Base-by-base conservation (phyloP, 2,888 invertebrate genomes). In the Lepidocyrtinus sp. region DNA sequence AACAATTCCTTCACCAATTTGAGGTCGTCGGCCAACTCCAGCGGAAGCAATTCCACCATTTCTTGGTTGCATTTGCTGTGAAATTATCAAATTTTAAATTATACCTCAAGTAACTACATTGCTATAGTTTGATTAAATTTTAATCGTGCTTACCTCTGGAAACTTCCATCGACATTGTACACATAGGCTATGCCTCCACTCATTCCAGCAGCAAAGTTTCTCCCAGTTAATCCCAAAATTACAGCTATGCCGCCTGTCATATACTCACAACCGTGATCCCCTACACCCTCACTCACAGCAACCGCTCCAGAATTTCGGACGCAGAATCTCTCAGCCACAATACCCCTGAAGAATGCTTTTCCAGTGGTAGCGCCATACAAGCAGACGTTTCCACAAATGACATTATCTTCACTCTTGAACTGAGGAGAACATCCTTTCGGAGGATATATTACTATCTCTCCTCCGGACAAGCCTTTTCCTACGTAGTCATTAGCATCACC, bases 181-280 rank as follows among this genome's bases (percentile, higher is more conserved):
- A 99, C 95, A 88, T 96, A 99, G 0, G 99, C 99, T 85, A 99
- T 94, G 79, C 97, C 97, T 63, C 96, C 96, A 76, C 98, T 98
- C 99, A 99, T 99, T 86, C 99, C 99, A 64, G 99, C 99, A 7
- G 98, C 99, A 90, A 99, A 99, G 91, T 99, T 99, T 83, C 99
- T 91, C 0, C 99, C 99, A 5, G 98, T 98, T 80, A 96, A 91
- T 0, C 98, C 98, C 17, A 99, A 92, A 87, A 99, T 94, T 69
- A 99, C 91, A 82, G 95, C 95, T 79, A 92, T 90, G 78, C 98
- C 98, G 15, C 97, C 98, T 65, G 99, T 99, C 99, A 99, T 99
- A 90, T 99, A 99, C 90, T 99, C 99, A 91, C 99, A 99, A 78
- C 98, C 99, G 90, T 99, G 99, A 91, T 99, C 99, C 55, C 99